Base-by-base conservation (phyloP, 2,888 invertebrate genomes). In the Tolmerus cingulatus region DNA sequence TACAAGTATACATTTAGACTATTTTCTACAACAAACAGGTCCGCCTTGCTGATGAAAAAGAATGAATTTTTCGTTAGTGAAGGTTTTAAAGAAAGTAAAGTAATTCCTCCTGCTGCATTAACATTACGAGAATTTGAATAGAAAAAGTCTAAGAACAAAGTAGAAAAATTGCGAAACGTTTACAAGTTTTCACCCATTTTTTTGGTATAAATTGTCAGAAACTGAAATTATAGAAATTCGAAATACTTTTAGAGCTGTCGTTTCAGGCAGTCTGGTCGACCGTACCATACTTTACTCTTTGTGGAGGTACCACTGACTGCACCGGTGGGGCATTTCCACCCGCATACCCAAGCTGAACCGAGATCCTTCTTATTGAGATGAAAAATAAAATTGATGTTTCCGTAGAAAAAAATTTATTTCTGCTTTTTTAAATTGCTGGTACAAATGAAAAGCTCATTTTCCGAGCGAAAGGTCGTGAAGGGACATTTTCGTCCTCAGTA, bases 371-470 rank as follows among this genome's bases (percentile, higher is more conserved):
- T 40, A 78, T 78, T 78, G 37, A 78, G 37, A 40, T 81, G 81
- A 66, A 84, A 84, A 84, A 84, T 84, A 66, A 84, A 84, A 84
- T 84, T 84, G 82, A 84, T 84, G 66, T 40, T 27, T 40, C 40
- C 66, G 40, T 66, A 84, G 40, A 81, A 81, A 84, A 23, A 57
- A 66, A 40, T 66, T 66, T 66, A 55, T 81, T 81, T 81, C 55
- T 57, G 55, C n/a, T 55, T 55, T 55, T 37, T 34, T 57, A 55
- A 57, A 84, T 66, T 19, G 82, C 37, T 40, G 19, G 40, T 37
- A 37, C 66, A 84, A 84, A n/a, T 66, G 66, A 84, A 84, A 84
- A 84, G 66, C 82, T 84, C 82, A 84, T 84, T 84, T 84, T 84
- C 82, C 82, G 40, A 84, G 9, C 37, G 82, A 84, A 66, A 81